Evolutionary conservation across 2,113 vertebrate genomes (phyloP), one percentile per base, ranked within the genome.

Genomic region (Chaetura pelagica): DNA sequence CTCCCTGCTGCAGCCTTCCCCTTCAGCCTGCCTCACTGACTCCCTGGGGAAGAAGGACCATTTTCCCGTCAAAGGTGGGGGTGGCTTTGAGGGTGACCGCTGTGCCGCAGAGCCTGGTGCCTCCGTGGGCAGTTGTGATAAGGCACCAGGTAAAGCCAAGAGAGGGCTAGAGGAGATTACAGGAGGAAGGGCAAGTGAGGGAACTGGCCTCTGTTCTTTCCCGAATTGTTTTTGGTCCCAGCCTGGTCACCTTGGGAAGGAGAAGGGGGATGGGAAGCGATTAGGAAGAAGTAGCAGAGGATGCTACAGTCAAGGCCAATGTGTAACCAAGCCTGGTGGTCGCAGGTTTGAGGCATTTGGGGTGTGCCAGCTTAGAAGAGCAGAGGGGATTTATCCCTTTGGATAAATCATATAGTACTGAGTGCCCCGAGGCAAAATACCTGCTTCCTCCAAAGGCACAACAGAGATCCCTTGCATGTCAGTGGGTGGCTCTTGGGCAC

Each of bases 171-270:
- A 66, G 48, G 27, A 61, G 22, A 58, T 46, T 5, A 38, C 30
- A 58, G 51, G 40, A 54, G 68, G 54, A 54, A 49, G 19, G 35
- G 14, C 29, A 34, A 42, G 8, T 59, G 38, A 55, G 42, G 55
- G 51, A 84, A 12, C 20, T 0, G 1, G 34, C n/a, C 12, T 8
- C 15, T 1, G 1, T 71, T 55, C 42, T n/a, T 52, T 42, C 15
- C 57, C 1, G 1, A 8, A 2, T 54, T 30, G 3, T 22, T 55
- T 55, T 75, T 68, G 12, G 4, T 3, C 75, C 22, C 38, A 61
- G 26, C 7, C 35, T 73, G 64, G 59, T 55, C 34, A n/a, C 16
- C 4, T 66, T 16, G 21, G 40, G 32, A 64, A 63, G 46, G 40
- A 79, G 20, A 40, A 69, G 11, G 23, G 10, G 17, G 54, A 40